These are phyloP conservation scores for Trilocha varians DNA, from an alignment of 2,888 invertebrate species.

Conservation along the genomic window DNA sequence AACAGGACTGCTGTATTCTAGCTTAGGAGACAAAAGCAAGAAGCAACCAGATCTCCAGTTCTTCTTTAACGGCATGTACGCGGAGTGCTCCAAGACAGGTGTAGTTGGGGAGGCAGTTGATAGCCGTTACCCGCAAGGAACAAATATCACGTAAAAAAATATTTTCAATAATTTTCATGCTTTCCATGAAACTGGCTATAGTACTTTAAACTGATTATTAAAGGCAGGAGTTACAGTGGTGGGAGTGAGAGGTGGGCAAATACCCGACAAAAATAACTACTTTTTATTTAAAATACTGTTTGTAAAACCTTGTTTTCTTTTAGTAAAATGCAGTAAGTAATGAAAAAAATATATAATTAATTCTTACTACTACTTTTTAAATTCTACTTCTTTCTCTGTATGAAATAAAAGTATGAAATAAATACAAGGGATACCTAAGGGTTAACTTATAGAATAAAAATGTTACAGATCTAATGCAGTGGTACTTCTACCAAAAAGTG, in stretches of 20 bases:
- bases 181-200: no score
- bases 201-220: no score
- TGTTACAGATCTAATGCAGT: conserved; percentile 40
- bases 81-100: conserved; percentile 59
- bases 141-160: conserved; percentile 32
- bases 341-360: no score
- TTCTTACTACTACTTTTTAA: no score
- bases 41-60: conserved; percentile 76
- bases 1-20: conserved; percentile 75
- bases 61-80: conserved; percentile 77
- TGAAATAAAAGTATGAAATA: no score
- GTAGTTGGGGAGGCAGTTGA: conserved; percentile 37
- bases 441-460: not conserved
- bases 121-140: conserved; percentile 24
- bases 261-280: no score
- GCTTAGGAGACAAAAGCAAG: conserved; percentile 61
- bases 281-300: no score
- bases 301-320: no score
- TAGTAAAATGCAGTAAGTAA: no score
- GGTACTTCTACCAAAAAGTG: conserved; percentile 36
- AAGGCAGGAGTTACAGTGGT: no score
- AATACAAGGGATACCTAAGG: not conserved
- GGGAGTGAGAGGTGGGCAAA: no score
- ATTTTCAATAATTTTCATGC: not conserved
- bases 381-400: no score